Conservation (phyloP, 2,888 invertebrate genomes). For the Cremastobaeus sp. region DNA sequence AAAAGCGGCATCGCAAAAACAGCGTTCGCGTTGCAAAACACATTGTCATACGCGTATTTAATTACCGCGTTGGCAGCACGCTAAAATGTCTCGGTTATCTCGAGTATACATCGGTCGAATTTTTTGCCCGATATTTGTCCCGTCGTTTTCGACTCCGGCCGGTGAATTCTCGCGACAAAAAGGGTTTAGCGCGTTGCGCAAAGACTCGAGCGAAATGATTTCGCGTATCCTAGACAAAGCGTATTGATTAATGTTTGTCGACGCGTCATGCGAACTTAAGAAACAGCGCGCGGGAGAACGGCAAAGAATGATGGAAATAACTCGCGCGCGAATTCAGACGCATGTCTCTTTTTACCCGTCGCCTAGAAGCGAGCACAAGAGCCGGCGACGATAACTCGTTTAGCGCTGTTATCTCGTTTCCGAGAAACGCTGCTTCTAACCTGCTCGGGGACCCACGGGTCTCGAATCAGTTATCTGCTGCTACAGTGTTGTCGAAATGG, state of each 20-base stretch:
- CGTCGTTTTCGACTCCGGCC: constrained; percentile 7
- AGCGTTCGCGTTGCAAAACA: constrained; percentile 27
- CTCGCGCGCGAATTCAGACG: constrained; percentile 33
- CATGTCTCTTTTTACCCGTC: constrained; percentile 48
- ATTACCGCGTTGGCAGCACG: constrained; percentile 36
- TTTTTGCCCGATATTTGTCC: constrained; percentile 17
- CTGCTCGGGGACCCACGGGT: constrained; percentile 54
- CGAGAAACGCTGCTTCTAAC: constrained; percentile 52
- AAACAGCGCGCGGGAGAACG: not conserved
- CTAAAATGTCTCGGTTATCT: constrained; percentile 33
- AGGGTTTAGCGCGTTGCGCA: constrained; percentile 29
- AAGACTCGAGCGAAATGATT: constrained; percentile 40
- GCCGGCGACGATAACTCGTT: constrained; percentile 54
- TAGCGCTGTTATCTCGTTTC: constrained; percentile 57
- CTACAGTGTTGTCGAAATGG: constrained; percentile 48
- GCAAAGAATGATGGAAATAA: constrained; percentile 9
- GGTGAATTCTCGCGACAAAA: constrained; percentile 35
- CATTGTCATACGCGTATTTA: constrained; percentile 46
- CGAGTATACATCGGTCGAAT: constrained; percentile 26
- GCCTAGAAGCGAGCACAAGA: constrained; percentile 50
- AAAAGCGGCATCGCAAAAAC: too few species aligned
- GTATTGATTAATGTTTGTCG: constrained; percentile 57
- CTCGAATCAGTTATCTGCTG: constrained; percentile 50
- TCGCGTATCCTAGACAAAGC: constrained; percentile 53
- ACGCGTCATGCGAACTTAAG: constrained; percentile 19